A percentile compares a stretch with the other conserved stretches of the same genome.
phyloP scores from a whole-genome alignment of 2,888 invertebrate genomes.

The Callimorpha dominula region DNA sequence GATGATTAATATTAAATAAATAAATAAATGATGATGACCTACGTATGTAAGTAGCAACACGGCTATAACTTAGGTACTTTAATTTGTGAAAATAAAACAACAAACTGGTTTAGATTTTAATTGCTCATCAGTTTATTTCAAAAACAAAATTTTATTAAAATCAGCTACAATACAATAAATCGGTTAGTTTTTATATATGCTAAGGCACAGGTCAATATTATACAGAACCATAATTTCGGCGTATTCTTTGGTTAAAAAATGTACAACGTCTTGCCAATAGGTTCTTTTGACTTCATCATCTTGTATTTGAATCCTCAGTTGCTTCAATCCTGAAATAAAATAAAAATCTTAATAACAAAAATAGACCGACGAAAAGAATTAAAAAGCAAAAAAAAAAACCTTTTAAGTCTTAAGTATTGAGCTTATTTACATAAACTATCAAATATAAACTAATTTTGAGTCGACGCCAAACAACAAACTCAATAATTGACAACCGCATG shows the following conservation, averaged over 20 bases:
- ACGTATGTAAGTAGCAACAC: not conserved
- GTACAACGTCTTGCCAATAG: constrained; percentile 64
- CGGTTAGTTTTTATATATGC: constrained; percentile 67
- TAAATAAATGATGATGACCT: too few relatives aligned
- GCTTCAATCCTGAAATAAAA: constrained; percentile 68
- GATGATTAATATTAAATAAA: too few relatives aligned
- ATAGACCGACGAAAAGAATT: not conserved
- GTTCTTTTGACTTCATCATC: constrained; percentile 59
- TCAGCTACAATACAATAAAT: not conserved
- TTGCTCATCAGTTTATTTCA: not conserved
- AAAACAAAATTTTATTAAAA: not conserved
- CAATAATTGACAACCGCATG: too few relatives aligned
- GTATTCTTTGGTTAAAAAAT: constrained; percentile 62
- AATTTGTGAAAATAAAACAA: not conserved
- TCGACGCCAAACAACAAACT: too few relatives aligned
- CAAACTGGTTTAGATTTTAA: not conserved
- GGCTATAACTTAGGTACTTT: not conserved
- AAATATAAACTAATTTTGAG: too few relatives aligned
- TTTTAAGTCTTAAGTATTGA: too few relatives aligned
- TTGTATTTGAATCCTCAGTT: constrained; percentile 73
- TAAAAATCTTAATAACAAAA: too few relatives aligned
- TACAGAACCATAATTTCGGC: constrained; percentile 66
- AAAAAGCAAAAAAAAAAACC: not conserved
- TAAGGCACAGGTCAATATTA: constrained; percentile 65
- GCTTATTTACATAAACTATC: too few relatives aligned